Percentiles rank a stretch among this genome's conserved stretches.
These are phyloP conservation scores for Silurus glanis DNA, from an alignment of 2,113 vertebrate species.

Conservation along the genomic window DNA sequence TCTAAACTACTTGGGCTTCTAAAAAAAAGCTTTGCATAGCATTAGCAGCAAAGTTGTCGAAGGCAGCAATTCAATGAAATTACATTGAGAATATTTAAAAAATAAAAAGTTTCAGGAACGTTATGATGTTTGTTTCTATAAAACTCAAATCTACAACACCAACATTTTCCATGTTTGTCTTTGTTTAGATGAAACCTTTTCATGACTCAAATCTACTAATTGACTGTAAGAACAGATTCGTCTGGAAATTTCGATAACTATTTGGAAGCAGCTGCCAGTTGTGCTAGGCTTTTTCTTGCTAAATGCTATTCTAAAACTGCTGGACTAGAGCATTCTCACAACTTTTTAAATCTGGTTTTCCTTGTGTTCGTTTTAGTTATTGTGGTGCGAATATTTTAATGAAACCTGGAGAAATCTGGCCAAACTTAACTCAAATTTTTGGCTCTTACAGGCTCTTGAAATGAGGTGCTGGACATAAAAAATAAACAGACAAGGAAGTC, in stretches of 20 bases:
- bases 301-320: constrained; percentile 65
- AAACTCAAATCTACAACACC: constrained; percentile 35
- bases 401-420: neutral
- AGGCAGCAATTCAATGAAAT: constrained; percentile 63
- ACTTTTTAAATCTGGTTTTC: neutral
- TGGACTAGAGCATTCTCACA: constrained; percentile 69
- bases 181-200: neutral
- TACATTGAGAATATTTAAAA: neutral
- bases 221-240: constrained; percentile 39
- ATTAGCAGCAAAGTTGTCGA: constrained; percentile 72
- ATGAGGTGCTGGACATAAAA: constrained; percentile 66
- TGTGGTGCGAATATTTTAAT: neutral
- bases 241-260: constrained; percentile 1
- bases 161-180: constrained; percentile 41
- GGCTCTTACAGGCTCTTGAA: constrained; percentile 41
- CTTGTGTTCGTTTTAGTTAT: constrained; percentile 39
- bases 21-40: constrained; percentile 64
- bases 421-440: constrained; percentile 10
- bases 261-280: constrained; percentile 44
- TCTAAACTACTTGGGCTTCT: constrained; percentile 57
- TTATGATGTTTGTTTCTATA: constrained; percentile 45
- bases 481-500: constrained; percentile 72
- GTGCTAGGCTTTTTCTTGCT: constrained; percentile 33
- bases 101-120: neutral
- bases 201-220: constrained; percentile 22